phyloP scores from a whole-genome alignment of 30 jellyfish, hydroid and myxozoan genomes.

The Pelagia noctiluca region DNA sequence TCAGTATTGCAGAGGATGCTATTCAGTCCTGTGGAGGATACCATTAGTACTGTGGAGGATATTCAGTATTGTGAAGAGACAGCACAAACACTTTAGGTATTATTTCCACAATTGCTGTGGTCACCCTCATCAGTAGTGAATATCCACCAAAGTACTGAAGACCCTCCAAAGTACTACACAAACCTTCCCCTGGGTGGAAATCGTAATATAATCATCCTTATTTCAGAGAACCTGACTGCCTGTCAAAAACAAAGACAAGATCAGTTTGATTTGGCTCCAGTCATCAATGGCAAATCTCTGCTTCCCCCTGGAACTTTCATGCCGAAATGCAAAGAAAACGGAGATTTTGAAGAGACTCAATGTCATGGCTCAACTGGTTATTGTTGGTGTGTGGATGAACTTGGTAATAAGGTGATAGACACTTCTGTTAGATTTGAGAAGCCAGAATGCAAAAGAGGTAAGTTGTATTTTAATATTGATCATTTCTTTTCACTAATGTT shows the following conservation, averaged over 20 bases:
- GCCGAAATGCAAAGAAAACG: constrained; percentile 66
- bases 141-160: too few species aligned
- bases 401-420: constrained; percentile 24
- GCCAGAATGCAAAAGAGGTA: constrained; percentile 46
- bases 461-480: background rate
- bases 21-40: too few species aligned
- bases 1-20: too few species aligned
- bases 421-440: background rate
- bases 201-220: too few species aligned
- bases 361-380: constrained; percentile 76
- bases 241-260: constrained; percentile 65
- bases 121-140: too few species aligned
- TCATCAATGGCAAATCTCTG: constrained; percentile 29
- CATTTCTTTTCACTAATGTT: background rate
- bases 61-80: too few species aligned
- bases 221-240: constrained; percentile 26
- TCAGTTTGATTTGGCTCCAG: constrained; percentile 22
- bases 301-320: constrained; percentile 33
- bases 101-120: too few species aligned
- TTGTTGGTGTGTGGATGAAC: constrained; percentile 82
- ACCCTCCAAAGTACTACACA: too few species aligned
- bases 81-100: too few species aligned
- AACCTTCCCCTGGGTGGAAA: too few species aligned
- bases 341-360: constrained; percentile 51
- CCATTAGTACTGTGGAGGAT: too few species aligned